Conservation (phyloP, 2,888 invertebrate species). For the Ganaspis brasiliensis region DNA sequence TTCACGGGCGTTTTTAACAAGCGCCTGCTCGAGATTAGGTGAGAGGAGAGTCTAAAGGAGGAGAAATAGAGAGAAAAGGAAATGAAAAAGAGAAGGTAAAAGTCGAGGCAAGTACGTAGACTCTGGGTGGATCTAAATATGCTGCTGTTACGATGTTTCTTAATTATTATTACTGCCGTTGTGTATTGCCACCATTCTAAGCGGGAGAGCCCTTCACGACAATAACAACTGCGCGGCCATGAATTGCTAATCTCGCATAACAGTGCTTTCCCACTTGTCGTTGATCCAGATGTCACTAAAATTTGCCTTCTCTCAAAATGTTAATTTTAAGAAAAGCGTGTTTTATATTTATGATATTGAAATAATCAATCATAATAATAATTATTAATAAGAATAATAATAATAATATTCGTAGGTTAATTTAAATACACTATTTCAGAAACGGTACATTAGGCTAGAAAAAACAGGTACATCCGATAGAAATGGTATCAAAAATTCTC, state of each 20-base stretch:
- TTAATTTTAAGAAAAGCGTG: neutral
- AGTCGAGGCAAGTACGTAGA: conserved; percentile 58
- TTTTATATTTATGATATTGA: no score
- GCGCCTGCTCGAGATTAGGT: conserved; percentile 77
- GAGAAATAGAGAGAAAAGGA: conserved; percentile 50
- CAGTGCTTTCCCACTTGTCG: conserved; percentile 54
- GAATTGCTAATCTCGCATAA: conserved; percentile 79
- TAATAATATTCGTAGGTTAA: no score
- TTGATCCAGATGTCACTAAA: neutral
- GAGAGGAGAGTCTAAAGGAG: conserved; percentile 61
- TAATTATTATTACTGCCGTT: conserved; percentile 80
- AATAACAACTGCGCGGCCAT: conserved; percentile 77
- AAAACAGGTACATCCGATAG: no score
- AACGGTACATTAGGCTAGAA: no score
- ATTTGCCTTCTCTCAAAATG: neutral
- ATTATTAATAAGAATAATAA: no score
- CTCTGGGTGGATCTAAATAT: conserved; percentile 69
- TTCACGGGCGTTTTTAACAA: conserved; percentile 81
- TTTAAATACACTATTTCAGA: no score
- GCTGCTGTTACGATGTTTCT: conserved; percentile 78
- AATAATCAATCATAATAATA: no score
- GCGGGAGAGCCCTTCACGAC: conserved; percentile 72
- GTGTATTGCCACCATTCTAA: conserved; percentile 74
- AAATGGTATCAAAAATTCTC: no score
- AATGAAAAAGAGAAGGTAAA: conserved; percentile 47